Conservation (phyloP, 2,113 vertebrate genomes). For the Australoheros scitulus region DNA sequence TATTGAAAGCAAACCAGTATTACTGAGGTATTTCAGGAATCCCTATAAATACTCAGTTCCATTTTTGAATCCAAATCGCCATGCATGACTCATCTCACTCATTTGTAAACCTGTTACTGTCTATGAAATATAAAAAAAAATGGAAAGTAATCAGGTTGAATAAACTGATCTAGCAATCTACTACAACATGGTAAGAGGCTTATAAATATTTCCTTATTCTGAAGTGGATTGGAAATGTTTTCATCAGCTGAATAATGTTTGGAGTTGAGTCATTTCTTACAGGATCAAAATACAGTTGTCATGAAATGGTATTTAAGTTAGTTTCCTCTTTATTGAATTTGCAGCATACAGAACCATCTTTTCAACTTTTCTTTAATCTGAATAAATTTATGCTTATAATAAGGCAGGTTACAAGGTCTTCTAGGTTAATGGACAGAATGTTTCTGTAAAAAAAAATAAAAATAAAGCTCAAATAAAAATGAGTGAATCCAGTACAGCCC, state of each 20-base stretch:
- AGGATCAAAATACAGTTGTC: not conserved
- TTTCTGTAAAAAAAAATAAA: no score
- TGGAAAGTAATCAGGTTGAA: not conserved
- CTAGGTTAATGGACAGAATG: no score
- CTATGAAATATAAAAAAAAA: not conserved
- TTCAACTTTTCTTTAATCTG: not conserved
- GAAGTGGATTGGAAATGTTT: not conserved
- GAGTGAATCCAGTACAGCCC: not conserved
- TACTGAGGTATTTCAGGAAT: not conserved
- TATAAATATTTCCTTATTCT: no score
- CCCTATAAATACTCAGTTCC: not conserved
- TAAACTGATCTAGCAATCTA: not conserved
- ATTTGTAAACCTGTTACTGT: not conserved
- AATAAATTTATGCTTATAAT: rapidly evolving
- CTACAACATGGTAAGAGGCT: no score
- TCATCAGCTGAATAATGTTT: not conserved
- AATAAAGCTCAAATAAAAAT: not conserved
- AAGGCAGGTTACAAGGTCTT: not conserved
- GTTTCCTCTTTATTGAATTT: not conserved
- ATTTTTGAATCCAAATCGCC: not conserved
- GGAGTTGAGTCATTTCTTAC: not conserved
- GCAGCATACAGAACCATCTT: not conserved
- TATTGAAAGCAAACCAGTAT: not conserved
- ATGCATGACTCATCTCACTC: not conserved
- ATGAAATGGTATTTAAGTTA: not conserved